phyloP scores from a whole-genome alignment of 2,113 vertebrate genomes.

The Embiotoca jacksoni region DNA sequence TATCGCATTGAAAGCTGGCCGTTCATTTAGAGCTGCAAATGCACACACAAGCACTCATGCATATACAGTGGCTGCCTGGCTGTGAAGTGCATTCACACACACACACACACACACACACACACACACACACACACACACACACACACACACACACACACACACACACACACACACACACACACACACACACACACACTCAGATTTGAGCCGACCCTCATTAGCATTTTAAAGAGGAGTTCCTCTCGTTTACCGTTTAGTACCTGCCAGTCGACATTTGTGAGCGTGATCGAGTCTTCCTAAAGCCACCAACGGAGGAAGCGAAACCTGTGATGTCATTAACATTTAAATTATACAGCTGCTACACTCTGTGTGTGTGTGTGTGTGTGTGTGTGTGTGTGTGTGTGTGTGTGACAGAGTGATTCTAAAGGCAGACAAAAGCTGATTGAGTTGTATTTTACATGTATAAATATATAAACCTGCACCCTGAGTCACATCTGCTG shows the following conservation, averaged over 20 bases:
- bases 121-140: constrained; percentile 11
- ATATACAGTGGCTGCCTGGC: constrained; percentile 32
- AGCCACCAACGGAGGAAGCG: constrained; percentile 25
- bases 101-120: constrained; percentile 14
- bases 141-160: constrained; percentile 12
- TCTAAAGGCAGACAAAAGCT: constrained; percentile 37
- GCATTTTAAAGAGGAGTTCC: constrained; percentile 74
- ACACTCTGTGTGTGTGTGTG: not conserved
- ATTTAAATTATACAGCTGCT: constrained; percentile 66
- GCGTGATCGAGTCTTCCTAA: constrained; percentile 29
- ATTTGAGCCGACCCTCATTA: constrained; percentile 58
- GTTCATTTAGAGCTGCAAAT: constrained; percentile 61
- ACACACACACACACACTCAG: constrained; percentile 13
- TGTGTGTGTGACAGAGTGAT: not conserved
- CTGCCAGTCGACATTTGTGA: constrained; percentile 63
- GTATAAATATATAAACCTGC: constrained; percentile 17
- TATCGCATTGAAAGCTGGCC: constrained; percentile 43
- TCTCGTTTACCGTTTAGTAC: constrained; percentile 63
- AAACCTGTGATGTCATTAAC: constrained; percentile 69
- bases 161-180: constrained; percentile 11
- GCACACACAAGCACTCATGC: constrained; percentile 49
- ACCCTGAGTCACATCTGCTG: constrained; percentile 4
- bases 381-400: not conserved
- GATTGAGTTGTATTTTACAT: constrained; percentile 46
- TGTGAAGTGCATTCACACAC: constrained; percentile 23